These are phyloP conservation scores for Antechinus flavipes DNA, from an alignment of 2,113 vertebrate genomes.

Conservation along the genomic window DNA sequence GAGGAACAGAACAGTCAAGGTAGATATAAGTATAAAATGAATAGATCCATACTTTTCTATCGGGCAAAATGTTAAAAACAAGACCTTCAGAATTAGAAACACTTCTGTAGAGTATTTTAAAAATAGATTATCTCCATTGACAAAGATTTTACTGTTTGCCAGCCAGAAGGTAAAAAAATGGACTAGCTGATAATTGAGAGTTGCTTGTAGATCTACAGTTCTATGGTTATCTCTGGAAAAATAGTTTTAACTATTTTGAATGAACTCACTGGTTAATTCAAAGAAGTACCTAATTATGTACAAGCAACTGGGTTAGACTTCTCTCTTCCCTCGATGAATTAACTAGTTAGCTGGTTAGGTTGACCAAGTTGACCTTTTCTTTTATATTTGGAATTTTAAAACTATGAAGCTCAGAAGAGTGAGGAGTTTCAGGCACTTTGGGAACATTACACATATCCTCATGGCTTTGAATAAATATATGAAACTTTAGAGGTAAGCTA, in stretches of 20 bases:
- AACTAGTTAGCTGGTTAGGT: not conserved
- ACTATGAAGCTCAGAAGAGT: not conserved
- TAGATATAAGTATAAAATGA: accelerated
- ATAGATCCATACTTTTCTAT: not conserved
- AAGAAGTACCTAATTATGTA: not conserved
- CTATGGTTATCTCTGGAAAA: too few species aligned
- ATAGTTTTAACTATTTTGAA: not conserved
- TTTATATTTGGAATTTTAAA: not conserved
- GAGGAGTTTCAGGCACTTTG: not conserved
- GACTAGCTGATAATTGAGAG: not conserved
- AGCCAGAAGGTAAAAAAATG: not conserved
- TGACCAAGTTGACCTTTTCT: not conserved
- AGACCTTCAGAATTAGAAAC: not conserved
- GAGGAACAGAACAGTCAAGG: not conserved
- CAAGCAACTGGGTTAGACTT: not conserved
- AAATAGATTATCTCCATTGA: not conserved
- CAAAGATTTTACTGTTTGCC: not conserved
- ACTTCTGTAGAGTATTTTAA: not conserved
- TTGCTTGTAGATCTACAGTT: accelerated
- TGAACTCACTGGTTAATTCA: not conserved
- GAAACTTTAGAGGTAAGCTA: not conserved
- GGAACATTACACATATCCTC: not conserved
- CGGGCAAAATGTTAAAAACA: not conserved
- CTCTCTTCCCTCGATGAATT: not conserved
- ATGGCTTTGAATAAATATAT: not conserved